Base-by-base conservation (phyloP, 2,113 vertebrate genomes). In the Lagopus muta region DNA sequence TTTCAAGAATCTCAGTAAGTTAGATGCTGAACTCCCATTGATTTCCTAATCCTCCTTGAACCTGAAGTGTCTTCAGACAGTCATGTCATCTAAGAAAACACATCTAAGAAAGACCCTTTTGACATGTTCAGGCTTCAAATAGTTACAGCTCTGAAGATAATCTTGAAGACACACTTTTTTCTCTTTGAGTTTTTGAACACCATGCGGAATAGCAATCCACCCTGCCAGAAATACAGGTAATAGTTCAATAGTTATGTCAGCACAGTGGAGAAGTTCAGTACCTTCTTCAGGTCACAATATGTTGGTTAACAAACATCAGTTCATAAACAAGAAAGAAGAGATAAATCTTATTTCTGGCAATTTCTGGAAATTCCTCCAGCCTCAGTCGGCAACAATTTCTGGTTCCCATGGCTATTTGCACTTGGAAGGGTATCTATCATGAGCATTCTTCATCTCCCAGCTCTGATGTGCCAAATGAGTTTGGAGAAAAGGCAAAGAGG, bases 21-120 rank as follows among this genome's bases (percentile, higher is more conserved):
- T 72, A 77, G 79, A 79, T 54, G 89, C 76, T 81, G 89, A 96
- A 69, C 76, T 95, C 30, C 16, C 66, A 91, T 92, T 28, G 93
- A 95, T 94, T 94, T 83, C 70, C 76, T 81, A 73, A 95, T 83
- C 83, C 73, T 78, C 0, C 83, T 75, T 55, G 86, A 93, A 81
- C 84, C 88, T 11, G 0, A 69, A 75, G 47, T 8, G 27, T 92
- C 86, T 57, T 57, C 86, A 90, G 88, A 57, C 57, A 52, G 34
- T 43, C 25, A 36, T 20, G 47, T 81, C 65, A 86, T 88, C 66
- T 13, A 67, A 81, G 76, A n/a, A 93, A 92, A 82, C 65, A 60
- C 13, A 43, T 1, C n/a, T n/a, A n/a, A n/a, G 36, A 90, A 91
- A 81, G 42, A 32, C 27, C 18, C 27, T 93, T 71, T 60, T 65